Conservation (phyloP, 2,888 invertebrate genomes). For the Papilio gigon region DNA sequence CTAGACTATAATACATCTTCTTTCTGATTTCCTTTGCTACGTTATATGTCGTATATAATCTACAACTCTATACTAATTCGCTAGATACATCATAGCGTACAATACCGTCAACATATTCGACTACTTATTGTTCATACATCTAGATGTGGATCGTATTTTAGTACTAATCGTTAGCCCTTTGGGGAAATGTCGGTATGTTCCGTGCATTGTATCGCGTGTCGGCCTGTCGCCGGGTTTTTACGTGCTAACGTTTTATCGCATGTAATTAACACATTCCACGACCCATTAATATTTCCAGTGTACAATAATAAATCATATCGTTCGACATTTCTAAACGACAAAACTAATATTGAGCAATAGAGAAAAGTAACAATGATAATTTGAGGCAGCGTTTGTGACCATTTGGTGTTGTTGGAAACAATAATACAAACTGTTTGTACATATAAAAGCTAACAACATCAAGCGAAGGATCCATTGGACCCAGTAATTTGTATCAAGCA, state of each 20-base stretch:
- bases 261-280: conserved; percentile 29
- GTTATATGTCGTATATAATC: too few species aligned
- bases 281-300: conserved; percentile 5
- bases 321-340: neutral
- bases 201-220: conserved; percentile 19
- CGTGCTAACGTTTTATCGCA: conserved; percentile 28
- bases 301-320: conserved; percentile 11
- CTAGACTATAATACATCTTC: too few species aligned
- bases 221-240: conserved; percentile 32
- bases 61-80: too few species aligned
- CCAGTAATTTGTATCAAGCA: neutral
- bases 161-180: conserved; percentile 8
- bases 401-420: neutral
- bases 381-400: neutral
- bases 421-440: too few species aligned
- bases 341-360: neutral
- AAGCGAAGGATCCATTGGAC: neutral
- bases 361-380: neutral
- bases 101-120: neutral
- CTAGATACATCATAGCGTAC: neutral
- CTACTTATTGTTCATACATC: neutral
- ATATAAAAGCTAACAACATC: too few species aligned
- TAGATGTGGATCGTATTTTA: conserved; percentile 2
- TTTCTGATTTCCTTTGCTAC: too few species aligned
- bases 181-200: conserved; percentile 2